Evolutionary conservation across 2,113 vertebrate genomes (phyloP).

Genomic region (Orcinus orca): DNA sequence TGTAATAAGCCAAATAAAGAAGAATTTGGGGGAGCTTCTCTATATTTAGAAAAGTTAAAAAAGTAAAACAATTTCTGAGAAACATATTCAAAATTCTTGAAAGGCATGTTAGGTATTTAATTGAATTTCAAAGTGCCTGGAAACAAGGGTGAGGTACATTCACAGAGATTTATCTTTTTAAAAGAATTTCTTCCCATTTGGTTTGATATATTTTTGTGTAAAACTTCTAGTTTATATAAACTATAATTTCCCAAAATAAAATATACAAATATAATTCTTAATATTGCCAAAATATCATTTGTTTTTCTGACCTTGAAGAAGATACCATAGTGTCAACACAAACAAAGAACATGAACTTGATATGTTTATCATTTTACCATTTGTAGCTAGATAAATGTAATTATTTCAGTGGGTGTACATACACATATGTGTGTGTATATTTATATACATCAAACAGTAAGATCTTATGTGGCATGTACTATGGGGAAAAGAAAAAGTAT

Average conservation of each 20-base stretch:
- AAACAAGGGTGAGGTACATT: not conserved
- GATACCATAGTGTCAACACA: not conserved
- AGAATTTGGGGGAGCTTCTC: not conserved
- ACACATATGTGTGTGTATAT: accelerated
- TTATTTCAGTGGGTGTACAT: conserved; percentile 74
- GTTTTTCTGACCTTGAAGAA: conserved; percentile 46
- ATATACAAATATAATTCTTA: conserved; percentile 58
- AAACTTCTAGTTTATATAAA: conserved; percentile 70
- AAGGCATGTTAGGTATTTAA: conserved; percentile 53
- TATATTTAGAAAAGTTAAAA: not conserved
- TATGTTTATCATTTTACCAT: conserved; percentile 59
- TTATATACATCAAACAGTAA: not conserved
- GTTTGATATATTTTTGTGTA: conserved; percentile 67
- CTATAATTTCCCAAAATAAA: conserved; percentile 74
- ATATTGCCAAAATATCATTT: conserved; percentile 63
- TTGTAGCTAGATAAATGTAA: conserved; percentile 74
- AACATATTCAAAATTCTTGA: not conserved
- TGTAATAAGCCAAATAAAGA: not conserved
- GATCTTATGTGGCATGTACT: not conserved
- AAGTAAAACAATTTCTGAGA: conserved; percentile 30
- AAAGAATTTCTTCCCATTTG: conserved; percentile 62
- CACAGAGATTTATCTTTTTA: conserved; percentile 55
- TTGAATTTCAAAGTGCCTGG: conserved; percentile 46
- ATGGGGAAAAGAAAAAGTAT: not conserved
- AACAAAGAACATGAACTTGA: conserved; percentile 64